Evolutionary conservation across 2,113 vertebrate species (phyloP).

Genomic region (Drymodes brunneopygia): DNA sequence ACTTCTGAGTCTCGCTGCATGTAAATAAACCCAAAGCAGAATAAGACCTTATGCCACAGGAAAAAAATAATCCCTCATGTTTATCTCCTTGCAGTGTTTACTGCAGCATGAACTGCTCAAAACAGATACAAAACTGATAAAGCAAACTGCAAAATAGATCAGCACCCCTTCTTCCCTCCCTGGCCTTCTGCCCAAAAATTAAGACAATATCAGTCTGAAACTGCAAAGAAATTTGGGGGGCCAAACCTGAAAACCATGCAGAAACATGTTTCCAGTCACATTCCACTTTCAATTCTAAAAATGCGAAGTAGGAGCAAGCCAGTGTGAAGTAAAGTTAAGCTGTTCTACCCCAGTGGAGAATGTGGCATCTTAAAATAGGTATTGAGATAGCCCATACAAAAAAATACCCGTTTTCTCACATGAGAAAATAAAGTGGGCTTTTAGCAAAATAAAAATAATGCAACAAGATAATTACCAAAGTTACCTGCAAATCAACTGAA

Average conservation of each 20-base stretch:
- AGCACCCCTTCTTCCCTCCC: background rate
- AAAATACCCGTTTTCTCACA: slow-evolving; percentile 28
- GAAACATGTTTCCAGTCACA: background rate
- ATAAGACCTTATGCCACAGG: background rate
- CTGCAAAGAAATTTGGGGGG: background rate
- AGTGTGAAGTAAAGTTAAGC: background rate
- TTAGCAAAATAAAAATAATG: background rate
- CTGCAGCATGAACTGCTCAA: background rate
- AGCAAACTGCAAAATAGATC: background rate
- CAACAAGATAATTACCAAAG: slow-evolving; percentile 15
- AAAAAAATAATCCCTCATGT: background rate
- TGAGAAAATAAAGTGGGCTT: slow-evolving; percentile 49
- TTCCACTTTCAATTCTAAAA: background rate
- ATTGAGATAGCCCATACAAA: background rate
- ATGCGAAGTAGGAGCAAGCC: background rate
- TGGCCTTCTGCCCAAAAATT: background rate
- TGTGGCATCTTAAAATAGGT: background rate
- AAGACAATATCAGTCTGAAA: background rate
- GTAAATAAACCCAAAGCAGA: background rate
- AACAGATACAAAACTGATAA: background rate
- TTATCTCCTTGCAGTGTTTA: background rate
- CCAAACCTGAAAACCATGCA: background rate
- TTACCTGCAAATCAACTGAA: slow-evolving; percentile 21
- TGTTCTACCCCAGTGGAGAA: background rate
- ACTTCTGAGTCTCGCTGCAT: background rate